Conservation (phyloP, 2,888 invertebrate species). For the Apamea sordens region DNA sequence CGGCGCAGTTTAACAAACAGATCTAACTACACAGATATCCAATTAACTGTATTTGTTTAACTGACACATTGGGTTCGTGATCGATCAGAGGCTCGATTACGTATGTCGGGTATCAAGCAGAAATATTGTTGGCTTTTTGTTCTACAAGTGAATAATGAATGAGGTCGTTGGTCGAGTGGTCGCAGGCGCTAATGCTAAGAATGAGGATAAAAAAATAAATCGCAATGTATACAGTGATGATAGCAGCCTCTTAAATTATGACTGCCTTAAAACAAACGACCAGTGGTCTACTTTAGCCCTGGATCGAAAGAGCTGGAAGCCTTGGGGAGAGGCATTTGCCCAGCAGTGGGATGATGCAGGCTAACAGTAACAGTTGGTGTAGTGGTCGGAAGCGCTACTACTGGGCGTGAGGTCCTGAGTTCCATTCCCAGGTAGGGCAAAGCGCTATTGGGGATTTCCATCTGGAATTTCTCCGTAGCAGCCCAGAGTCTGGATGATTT, state of each 20-base stretch:
- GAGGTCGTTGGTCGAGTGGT: neutral
- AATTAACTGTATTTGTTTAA: constrained; percentile 60
- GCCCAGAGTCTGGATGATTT: neutral
- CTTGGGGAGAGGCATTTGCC: too few relatives aligned
- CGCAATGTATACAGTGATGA: too few relatives aligned
- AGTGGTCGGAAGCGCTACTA: neutral
- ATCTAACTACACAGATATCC: constrained; percentile 45
- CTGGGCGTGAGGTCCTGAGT: neutral
- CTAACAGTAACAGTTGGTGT: neutral
- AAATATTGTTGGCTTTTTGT: neutral
- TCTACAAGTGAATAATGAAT: neutral
- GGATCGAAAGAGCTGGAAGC: too few relatives aligned
- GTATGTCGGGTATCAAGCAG: neutral
- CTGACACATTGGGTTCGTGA: constrained; percentile 17
- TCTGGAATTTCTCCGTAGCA: neutral
- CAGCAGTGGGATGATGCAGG: too few relatives aligned
- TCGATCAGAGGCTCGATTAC: constrained; percentile 24
- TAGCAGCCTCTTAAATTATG: too few relatives aligned
- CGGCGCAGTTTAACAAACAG: constrained; percentile 47
- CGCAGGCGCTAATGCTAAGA: neutral
- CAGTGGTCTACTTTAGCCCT: too few relatives aligned
- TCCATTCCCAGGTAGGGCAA: neutral
- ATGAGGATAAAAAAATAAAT: neutral
- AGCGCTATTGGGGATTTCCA: neutral
- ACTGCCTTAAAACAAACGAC: too few relatives aligned